Percentiles rank a stretch among this genome's conserved stretches.
These are phyloP conservation scores for Patiria miniata DNA, from an alignment of 35 echinoderm and acorn worm genomes.

Conservation along the genomic window DNA sequence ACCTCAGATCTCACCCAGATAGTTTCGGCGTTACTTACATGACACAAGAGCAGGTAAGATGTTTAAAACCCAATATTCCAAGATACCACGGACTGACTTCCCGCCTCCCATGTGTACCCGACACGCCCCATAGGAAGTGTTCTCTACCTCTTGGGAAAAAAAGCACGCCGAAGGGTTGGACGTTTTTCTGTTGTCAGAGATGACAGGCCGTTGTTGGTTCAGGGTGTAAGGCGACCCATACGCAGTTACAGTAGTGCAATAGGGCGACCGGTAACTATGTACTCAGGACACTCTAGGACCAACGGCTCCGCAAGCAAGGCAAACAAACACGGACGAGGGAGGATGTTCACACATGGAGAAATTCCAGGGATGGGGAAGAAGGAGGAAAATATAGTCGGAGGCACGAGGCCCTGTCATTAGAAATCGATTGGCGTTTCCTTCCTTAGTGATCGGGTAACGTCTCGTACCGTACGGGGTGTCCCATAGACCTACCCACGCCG, in stretches of 20 bases:
- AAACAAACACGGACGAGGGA: background rate
- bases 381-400: background rate
- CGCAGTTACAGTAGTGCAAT: conserved; percentile 16
- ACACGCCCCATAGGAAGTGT: background rate
- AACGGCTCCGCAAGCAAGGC: conserved; percentile 22
- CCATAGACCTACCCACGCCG: background rate
- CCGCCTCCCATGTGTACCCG: background rate
- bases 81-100: background rate
- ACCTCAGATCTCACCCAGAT: too few species aligned
- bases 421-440: conserved; percentile 28
- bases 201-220: conserved; percentile 23
- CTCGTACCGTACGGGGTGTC: background rate
- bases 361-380: background rate
- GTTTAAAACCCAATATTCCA: too few species aligned
- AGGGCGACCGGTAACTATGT: conserved; percentile 21
- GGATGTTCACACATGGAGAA: conserved; percentile 13
- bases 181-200: background rate
- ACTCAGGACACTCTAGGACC: conserved; percentile 17
- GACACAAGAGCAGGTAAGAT: too few species aligned
- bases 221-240: conserved; percentile 14
- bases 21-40: too few species aligned
- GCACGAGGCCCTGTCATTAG: conserved; percentile 26
- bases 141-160: background rate
- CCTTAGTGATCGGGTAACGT: conserved; percentile 14
- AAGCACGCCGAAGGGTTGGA: background rate